Evolutionary conservation across 2,113 vertebrate genomes (phyloP).

Genomic region (Elanus axillaris): DNA sequence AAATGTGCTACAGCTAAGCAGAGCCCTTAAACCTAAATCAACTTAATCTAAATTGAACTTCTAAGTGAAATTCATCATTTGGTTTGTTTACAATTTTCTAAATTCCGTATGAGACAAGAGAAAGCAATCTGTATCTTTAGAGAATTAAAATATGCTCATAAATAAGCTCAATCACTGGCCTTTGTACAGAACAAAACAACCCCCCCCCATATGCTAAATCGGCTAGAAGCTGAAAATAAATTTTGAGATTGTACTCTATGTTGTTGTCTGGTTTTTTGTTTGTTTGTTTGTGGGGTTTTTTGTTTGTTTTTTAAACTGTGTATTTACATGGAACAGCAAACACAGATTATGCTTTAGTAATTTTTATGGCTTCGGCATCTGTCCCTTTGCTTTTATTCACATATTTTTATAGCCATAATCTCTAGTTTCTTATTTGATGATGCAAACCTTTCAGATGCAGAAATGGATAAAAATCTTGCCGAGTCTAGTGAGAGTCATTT

Average conservation of each 20-base stretch:
- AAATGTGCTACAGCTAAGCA: neutral
- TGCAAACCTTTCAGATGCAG: neutral
- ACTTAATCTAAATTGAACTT: conserved; percentile 35
- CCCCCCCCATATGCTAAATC: neutral
- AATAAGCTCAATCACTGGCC: neutral
- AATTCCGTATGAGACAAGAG: neutral
- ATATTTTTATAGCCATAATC: conserved; percentile 12
- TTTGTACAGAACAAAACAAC: neutral
- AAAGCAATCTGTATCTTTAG: neutral
- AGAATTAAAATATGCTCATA: neutral
- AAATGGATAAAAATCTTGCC: conserved; percentile 45
- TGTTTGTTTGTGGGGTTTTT: neutral
- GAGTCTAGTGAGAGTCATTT: conserved; percentile 18
- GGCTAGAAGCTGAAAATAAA: neutral
- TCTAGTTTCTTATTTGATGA: conserved; percentile 41
- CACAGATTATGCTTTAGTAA: conserved; percentile 46
- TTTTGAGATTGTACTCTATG: neutral
- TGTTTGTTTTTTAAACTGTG: neutral
- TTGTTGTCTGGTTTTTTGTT: neutral
- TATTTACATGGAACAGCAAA: conserved; percentile 39
- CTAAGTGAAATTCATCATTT: conserved; percentile 22
- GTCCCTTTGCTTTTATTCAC: conserved; percentile 53
- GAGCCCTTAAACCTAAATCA: conserved; percentile 18
- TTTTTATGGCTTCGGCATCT: conserved; percentile 44
- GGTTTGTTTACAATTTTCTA: conserved; percentile 22